Conservation (phyloP, 2,113 vertebrate genomes). For the Pteronura brasiliensis region DNA sequence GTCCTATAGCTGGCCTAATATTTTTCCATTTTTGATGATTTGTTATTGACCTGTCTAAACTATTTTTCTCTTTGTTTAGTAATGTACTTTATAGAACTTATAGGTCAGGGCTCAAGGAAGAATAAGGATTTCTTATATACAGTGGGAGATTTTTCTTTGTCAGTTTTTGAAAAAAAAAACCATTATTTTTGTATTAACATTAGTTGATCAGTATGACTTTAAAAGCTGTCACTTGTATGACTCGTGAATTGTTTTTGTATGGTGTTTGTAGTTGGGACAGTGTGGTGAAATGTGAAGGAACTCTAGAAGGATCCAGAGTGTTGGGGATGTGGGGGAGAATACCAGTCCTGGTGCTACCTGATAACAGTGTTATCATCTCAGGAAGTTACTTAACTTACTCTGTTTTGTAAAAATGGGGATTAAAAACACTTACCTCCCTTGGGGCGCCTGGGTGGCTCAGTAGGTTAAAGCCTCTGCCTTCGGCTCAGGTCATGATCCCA, state of each 20-base stretch:
- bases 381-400: background rate
- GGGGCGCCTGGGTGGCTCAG: too few relatives aligned
- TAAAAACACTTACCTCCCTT: background rate
- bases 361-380: background rate
- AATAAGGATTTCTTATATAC: background rate
- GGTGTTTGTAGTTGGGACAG: background rate
- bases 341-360: background rate
- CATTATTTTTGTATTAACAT: conserved; percentile 20
- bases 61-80: background rate
- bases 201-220: background rate
- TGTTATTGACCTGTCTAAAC: background rate
- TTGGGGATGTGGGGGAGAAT: background rate
- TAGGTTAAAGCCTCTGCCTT: too few relatives aligned
- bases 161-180: too few relatives aligned
- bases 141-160: conserved; percentile 16
- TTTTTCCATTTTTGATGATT: conserved; percentile 40
- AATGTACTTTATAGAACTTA: background rate
- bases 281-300: background rate
- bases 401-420: conserved; percentile 27
- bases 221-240: background rate
- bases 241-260: background rate
- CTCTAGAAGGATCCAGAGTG: background rate
- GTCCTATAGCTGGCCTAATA: background rate
- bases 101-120: background rate
- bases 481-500: too few relatives aligned